Conservation (phyloP, 2,113 vertebrate genomes). For the Sphyrna mokarran region DNA sequence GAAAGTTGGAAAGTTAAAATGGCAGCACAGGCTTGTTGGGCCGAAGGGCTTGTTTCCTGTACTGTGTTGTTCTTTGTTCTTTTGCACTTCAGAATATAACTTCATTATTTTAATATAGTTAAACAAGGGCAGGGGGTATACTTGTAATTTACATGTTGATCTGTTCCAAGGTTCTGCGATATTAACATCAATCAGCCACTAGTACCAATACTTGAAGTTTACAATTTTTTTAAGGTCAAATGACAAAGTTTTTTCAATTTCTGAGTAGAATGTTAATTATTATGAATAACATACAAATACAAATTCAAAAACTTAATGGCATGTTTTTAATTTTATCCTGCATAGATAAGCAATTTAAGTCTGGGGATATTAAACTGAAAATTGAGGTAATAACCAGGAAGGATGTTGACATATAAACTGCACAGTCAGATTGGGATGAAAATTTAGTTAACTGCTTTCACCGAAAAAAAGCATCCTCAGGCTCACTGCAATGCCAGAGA, state of each 20-base stretch:
- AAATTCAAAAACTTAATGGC: neutral
- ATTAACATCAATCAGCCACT: neutral
- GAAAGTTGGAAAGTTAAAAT: too few relatives aligned
- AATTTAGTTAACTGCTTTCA: neutral
- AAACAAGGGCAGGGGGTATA: neutral
- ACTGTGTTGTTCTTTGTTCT: too few relatives aligned
- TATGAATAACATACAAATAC: neutral
- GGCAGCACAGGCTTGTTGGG: too few relatives aligned
- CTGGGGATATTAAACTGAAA: neutral
- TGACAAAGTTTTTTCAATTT: constrained; percentile 1
- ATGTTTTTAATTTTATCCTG: neutral
- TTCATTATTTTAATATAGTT: neutral
- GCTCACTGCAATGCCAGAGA: neutral
- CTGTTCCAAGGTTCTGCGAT: neutral
- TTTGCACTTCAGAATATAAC: neutral
- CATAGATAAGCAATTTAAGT: neutral
- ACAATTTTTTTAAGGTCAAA: neutral
- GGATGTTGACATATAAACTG: neutral
- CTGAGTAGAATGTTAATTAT: neutral
- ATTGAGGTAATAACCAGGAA: neutral
- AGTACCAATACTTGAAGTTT: neutral
- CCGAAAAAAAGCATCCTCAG: neutral
- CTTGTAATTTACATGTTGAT: neutral
- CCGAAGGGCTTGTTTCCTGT: too few relatives aligned
- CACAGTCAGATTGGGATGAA: neutral